These are phyloP conservation scores for Scaptomyza caliginosa DNA, from an alignment of 2,888 invertebrate genomes.

Conservation along the genomic window DNA sequence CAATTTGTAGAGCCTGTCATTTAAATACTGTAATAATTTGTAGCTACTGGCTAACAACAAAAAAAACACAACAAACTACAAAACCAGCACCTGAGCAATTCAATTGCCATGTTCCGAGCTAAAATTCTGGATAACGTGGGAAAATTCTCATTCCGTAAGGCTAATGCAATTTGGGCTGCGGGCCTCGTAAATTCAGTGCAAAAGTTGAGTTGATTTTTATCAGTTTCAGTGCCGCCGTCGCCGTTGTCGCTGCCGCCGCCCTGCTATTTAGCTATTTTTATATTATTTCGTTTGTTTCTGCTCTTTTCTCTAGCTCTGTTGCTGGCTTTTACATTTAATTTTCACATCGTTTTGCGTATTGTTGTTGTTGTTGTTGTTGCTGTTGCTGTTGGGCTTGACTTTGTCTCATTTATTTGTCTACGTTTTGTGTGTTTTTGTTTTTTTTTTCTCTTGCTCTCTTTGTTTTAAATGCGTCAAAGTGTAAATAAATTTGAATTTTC, in stretches of 20 bases:
- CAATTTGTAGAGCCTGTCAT: conserved; percentile 39
- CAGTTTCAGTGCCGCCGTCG: no score
- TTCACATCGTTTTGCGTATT: conserved; percentile 74
- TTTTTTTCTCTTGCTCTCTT: conserved; percentile 65
- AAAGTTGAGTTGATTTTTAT: conserved; percentile 68
- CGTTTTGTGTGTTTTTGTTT: conserved; percentile 44
- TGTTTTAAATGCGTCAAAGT: conserved; percentile 79
- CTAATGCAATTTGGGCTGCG: conserved; percentile 72
- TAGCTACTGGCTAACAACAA: conserved; percentile 22
- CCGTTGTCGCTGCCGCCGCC: no score
- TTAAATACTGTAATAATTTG: conserved; percentile 44
- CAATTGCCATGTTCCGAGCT: conserved; percentile 4
- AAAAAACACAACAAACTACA: background rate
- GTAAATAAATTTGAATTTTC: conserved; percentile 80
- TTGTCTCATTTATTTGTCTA: conserved; percentile 74
- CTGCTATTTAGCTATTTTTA: conserved; percentile 60
- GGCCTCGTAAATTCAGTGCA: conserved; percentile 79
- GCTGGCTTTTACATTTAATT: conserved; percentile 63
- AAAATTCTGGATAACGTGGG: conserved; percentile 61
- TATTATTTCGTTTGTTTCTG: conserved; percentile 12
- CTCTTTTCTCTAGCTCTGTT: conserved; percentile 43
- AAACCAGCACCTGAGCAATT: conserved; percentile 39
- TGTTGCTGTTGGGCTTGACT: conserved; percentile 35
- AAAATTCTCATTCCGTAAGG: conserved; percentile 68
- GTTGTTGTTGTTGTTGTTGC: conserved; percentile 35